Evolutionary conservation across 1,140 invertebrate species (phyloP).

Genomic region (Archivesica marissinica): DNA sequence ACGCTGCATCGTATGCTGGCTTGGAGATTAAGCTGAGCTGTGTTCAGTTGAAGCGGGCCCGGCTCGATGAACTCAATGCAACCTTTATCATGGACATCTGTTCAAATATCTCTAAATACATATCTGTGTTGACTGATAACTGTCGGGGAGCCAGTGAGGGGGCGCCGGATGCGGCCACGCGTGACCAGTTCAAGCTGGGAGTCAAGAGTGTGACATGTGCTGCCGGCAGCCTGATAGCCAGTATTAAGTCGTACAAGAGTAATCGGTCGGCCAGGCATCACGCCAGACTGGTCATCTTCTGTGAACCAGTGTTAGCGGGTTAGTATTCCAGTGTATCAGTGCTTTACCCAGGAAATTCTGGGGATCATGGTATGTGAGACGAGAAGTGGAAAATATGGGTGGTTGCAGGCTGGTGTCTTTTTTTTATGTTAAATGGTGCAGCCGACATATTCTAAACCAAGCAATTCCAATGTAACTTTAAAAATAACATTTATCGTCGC

Average conservation of each 20-base stretch:
- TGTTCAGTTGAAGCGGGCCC: constrained; percentile 57
- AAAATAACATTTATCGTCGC: no score
- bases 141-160: constrained; percentile 67
- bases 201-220: constrained; percentile 69
- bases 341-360: no score
- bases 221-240: constrained; percentile 67
- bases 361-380: no score
- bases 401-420: no score
- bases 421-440: no score
- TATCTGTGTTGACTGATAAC: constrained; percentile 66
- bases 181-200: constrained; percentile 72
- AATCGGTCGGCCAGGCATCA: constrained; percentile 61
- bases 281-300: constrained; percentile 64
- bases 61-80: constrained; percentile 60
- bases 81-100: constrained; percentile 67
- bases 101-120: constrained; percentile 66
- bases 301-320: constrained; percentile 68
- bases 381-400: no score
- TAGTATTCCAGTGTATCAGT: no score
- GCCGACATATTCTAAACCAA: no score
- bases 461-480: no score
- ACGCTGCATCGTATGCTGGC: constrained; percentile 61
- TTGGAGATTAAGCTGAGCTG: constrained; percentile 66
- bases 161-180: constrained; percentile 17
- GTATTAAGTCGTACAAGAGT: constrained; percentile 70